Percentiles rank a stretch among this genome's conserved stretches.
These are phyloP conservation scores for Eretmocerus hayati DNA, from an alignment of 2,888 invertebrate species.

Conservation along the genomic window DNA sequence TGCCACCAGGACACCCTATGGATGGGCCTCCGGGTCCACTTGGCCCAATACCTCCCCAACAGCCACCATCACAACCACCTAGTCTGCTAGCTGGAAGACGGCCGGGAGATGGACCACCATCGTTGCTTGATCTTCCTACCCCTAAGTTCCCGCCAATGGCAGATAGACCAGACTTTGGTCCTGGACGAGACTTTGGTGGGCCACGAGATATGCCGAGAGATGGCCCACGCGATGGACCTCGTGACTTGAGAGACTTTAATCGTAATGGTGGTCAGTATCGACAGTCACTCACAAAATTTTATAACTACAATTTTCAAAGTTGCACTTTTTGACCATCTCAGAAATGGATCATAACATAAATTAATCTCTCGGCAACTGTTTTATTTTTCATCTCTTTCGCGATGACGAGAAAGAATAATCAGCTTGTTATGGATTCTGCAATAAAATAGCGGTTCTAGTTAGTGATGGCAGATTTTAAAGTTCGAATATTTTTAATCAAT, in stretches of 20 bases:
- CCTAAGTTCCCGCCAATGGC: conserved; percentile 35
- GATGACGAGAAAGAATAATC: no score
- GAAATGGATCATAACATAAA: no score
- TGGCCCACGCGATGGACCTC: conserved; percentile 26
- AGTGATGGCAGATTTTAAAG: no score
- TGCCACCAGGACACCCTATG: conserved; percentile 29
- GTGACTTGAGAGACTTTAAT: neutral
- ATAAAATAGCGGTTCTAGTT: no score
- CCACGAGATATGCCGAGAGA: conserved; percentile 35
- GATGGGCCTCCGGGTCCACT: conserved; percentile 30
- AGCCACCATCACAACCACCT: neutral
- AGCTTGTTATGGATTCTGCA: no score
- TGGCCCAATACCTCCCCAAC: neutral
- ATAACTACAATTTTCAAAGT: no score
- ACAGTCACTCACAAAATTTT: no score
- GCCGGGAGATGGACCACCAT: conserved; percentile 39
- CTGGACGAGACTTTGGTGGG: conserved; percentile 19
- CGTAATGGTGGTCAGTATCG: neutral
- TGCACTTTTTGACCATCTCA: no score
- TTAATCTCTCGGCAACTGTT: no score
- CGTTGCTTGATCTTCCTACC: conserved; percentile 41
- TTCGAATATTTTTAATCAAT: no score
- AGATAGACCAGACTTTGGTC: conserved; percentile 22
- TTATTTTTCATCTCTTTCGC: no score
- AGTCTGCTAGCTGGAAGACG: conserved; percentile 20